Conservation (phyloP, 2,888 invertebrate species). For the Ypsolopha scabrella region DNA sequence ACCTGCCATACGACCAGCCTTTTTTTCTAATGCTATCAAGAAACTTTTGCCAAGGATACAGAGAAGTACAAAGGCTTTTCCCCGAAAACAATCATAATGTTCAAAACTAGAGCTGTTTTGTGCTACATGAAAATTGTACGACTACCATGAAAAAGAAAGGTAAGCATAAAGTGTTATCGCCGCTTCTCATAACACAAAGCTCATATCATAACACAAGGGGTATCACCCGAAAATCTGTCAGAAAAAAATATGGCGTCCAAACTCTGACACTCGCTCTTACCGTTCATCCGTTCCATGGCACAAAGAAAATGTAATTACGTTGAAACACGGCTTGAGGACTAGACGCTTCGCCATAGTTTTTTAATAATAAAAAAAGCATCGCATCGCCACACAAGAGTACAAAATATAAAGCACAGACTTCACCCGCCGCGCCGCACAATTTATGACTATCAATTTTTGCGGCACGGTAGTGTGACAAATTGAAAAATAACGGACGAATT, state of each 20-base stretch:
- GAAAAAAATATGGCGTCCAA: slow-evolving; percentile 5
- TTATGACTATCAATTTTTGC: slow-evolving; percentile 20
- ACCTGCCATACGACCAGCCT: too few species aligned
- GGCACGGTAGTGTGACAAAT: slow-evolving; percentile 13
- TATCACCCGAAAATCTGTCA: slow-evolving; percentile 6
- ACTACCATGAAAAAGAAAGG: too few species aligned
- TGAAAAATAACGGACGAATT: slow-evolving; percentile 14
- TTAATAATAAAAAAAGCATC: slow-evolving; percentile 12
- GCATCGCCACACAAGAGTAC: background rate
- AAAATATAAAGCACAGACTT: background rate
- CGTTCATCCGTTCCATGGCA: slow-evolving; percentile 11
- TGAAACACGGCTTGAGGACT: slow-evolving; percentile 20
- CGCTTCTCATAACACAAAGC: too few species aligned
- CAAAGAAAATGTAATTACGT: slow-evolving; percentile 32
- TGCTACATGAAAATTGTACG: too few species aligned
- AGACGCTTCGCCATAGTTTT: slow-evolving; percentile 18
- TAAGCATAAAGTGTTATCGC: too few species aligned
- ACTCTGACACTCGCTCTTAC: background rate
- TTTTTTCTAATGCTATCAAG: too few species aligned
- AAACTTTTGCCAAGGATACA: too few species aligned
- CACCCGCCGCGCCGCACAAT: slow-evolving; percentile 12
- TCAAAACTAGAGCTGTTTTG: too few species aligned
- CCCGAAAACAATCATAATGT: too few species aligned
- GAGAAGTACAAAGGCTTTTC: too few species aligned
- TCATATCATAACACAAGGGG: too few species aligned